Conservation (phyloP, 1,140 invertebrate species). For the Drosophila lacertosa region DNA sequence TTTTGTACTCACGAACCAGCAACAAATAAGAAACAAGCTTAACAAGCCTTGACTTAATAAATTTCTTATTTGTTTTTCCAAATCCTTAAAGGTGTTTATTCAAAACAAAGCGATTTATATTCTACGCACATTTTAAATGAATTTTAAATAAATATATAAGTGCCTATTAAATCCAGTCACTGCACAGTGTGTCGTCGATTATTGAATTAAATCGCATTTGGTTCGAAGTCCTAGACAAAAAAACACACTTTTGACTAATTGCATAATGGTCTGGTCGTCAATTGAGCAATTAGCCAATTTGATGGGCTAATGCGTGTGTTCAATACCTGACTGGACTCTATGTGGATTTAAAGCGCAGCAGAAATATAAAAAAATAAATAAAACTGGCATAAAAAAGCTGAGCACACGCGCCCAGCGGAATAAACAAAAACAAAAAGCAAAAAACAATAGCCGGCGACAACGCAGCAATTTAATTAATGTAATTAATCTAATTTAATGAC, state of each 20-base stretch:
- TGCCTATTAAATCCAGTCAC: too few relatives aligned
- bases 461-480: conserved; percentile 77
- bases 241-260: conserved; percentile 43
- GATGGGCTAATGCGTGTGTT: conserved; percentile 26
- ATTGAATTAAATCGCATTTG: too few relatives aligned
- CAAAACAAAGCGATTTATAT: too few relatives aligned
- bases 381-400: not conserved
- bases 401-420: conserved; percentile 20
- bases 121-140: too few relatives aligned
- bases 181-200: too few relatives aligned
- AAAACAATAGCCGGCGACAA: conserved; percentile 33
- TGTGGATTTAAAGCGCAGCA: conserved; percentile 14
- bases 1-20: too few relatives aligned
- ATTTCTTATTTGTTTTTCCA: too few relatives aligned
- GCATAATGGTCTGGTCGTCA: conserved; percentile 43
- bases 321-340: not conserved
- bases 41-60: too few relatives aligned
- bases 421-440: conserved; percentile 24
- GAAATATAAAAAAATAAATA: not conserved
- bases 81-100: too few relatives aligned
- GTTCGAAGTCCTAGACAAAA: not conserved
- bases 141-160: too few relatives aligned
- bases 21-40: too few relatives aligned
- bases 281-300: conserved; percentile 63
- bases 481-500: conserved; percentile 84